Percentiles rank a stretch among this genome's conserved stretches.
Evolutionary conservation across 1,140 invertebrate genomes (phyloP).

Genomic region (Sweltsa coloradensis): DNA sequence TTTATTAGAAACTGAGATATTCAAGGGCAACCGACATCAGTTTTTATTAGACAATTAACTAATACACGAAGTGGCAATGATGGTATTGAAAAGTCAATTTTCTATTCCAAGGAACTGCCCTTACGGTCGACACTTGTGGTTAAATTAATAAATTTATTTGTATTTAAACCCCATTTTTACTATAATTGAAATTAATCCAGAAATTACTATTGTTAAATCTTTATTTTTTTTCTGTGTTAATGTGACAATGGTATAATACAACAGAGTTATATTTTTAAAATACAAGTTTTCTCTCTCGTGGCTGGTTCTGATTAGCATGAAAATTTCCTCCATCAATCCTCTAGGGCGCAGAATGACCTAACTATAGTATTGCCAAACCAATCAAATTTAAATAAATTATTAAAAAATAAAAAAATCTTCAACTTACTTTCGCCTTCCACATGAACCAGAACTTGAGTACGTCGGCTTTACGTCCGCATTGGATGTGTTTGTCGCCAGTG

Average conservation of each 20-base stretch:
- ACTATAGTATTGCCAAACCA: background rate
- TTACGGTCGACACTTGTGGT: too few relatives aligned
- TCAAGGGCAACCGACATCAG: too few relatives aligned
- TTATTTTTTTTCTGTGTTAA: too few relatives aligned
- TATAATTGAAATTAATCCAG: too few relatives aligned
- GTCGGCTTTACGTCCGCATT: constrained; percentile 86
- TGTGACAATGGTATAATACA: background rate
- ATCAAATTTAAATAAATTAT: background rate
- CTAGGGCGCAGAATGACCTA: background rate
- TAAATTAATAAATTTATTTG: too few relatives aligned
- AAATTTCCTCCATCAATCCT: background rate
- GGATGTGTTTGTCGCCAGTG: constrained; percentile 87
- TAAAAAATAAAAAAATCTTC: background rate
- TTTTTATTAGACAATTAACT: too few relatives aligned
- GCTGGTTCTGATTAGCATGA: background rate
- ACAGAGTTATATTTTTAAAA: background rate
- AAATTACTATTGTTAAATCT: too few relatives aligned
- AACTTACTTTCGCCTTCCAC: constrained; percentile 78
- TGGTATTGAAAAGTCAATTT: too few relatives aligned
- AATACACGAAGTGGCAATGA: too few relatives aligned
- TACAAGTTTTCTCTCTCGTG: background rate
- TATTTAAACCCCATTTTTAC: too few relatives aligned
- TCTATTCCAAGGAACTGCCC: too few relatives aligned
- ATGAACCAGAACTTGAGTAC: constrained; percentile 95
- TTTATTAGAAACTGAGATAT: too few relatives aligned